Evolutionary conservation across 2,113 vertebrate species (phyloP), one percentile per base, ranked within the genome.

Genomic region (Catharus bicknelli): DNA sequence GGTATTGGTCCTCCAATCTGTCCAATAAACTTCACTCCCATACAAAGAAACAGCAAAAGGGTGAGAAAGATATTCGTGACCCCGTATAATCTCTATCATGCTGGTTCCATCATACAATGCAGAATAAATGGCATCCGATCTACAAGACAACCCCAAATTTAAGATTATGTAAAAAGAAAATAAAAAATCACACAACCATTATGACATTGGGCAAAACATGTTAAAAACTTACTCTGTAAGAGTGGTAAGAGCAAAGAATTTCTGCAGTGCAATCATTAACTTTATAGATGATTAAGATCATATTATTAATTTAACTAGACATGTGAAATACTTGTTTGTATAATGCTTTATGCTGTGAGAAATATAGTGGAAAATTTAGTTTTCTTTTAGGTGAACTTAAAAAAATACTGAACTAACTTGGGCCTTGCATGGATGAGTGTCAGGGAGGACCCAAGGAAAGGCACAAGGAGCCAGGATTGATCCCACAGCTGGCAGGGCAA

Each of bases 1-100:
- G 10, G 99, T 99, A 75, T 99, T 99, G n/a, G 99, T 99, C 91
- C 99, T 97, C 99, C 99, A 99, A 69, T 99, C 99, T 8, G 99
- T 99, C 99, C 99, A 99, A 88, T 99, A 99, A 11, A 99, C 99
- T 48, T 98, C 99, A 89, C 99, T 99, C 86, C 99, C 99, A 73
- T 98, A 99, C 7, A 99, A 96, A 84, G 99, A 99, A 54, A 99
- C 99, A 18, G 99, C 99, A 89, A 99, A 99, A 17, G 99, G 99
- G 91, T 99, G 99, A 38, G 99, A 99, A 82, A 99, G 98, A 89
- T 99, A 99, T 69, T 99, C 99, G 17, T 99, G 99, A 67, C 99
- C 99, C 69, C 98, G 95, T 51, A 99, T 98, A 91, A 99, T 99
- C 97, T 99, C 99, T 67, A 99, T 99, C 98, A 99, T 98, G 84